Evolutionary conservation across 1,140 invertebrate genomes (phyloP), one percentile per base, ranked within the genome.

Genomic region (Neodiprion lecontei): DNA sequence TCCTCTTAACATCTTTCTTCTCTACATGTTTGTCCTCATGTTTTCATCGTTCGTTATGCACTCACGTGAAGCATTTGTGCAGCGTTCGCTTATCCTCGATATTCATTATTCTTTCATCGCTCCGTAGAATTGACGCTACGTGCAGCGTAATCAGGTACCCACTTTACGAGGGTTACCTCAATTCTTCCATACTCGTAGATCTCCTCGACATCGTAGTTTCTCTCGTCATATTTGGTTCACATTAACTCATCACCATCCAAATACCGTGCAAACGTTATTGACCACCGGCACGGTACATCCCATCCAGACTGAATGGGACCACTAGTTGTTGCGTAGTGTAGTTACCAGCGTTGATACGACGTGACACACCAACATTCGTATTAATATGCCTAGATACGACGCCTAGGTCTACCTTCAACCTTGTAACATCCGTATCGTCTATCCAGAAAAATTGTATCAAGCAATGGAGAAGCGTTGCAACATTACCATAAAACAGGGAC

Each of bases 71-170:
- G 28, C 28, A 40, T 40, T 40, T 61, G 11, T 61, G 53, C n/a
- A 40, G 28, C n/a, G 5, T 61, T 61, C 53, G 8, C n/a, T 14
- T 61, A 12, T 61, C 53, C 9, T 61, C 53, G 53, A 61, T 17
- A 12, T 14, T 9, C n/a, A 9, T 61, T 61, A 5, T 61, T 61
- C 53, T 61, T 61, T 61, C 11, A 61, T 61, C 9, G 53, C 53
- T 61, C 53, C 53, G 53, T 61, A 61, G 53, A 61, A 61, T 61
- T 61, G 53, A 61, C 53, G 8, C 53, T 61, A 61, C 53, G 53
- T 61, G 53, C 3, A 61, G 53, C 53, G 9, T 61, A 12, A 61
- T 40, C 28, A 40, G 28, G 28, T 40, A 40, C 28, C 28, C 5
- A 40, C 28, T 3, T 40, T 40, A 5, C 28, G 5, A 40, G 28